Evolutionary conservation across 2,113 vertebrate species (phyloP), one percentile per base, ranked within the genome.

Genomic region (Corvus cornix): DNA sequence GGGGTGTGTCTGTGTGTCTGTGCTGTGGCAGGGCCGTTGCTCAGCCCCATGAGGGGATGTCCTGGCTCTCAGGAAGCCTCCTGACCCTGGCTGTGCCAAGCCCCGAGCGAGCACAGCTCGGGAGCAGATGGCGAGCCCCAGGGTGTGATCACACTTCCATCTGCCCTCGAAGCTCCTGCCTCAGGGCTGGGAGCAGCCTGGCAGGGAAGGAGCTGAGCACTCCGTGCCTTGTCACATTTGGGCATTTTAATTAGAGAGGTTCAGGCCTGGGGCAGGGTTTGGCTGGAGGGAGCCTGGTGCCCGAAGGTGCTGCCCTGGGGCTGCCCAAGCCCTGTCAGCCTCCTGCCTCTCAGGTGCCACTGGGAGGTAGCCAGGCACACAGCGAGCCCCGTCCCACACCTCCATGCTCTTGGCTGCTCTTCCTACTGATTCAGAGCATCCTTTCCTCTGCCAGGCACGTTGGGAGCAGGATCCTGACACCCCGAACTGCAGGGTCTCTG

Each of bases 121-220:
- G 66, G 7, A 67, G 92, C 96, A 97, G 96, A 83, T 78, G 88
- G 92, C 1, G 58, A 46, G 35, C 92, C 88, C 94, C 10, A 8
- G 90, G 84, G 44, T 53, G 70, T 41, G 79, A 56, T 14, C 43
- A n/a, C 4, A 22, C 30, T 22, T 85, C 96, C 95, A 90, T 93
- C 94, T 95, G 96, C 96, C 82, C 78, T 76, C 28, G 0, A 17
- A 69, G 88, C 90, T 88, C 82, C 37, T 37, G 92, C 85, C 90
- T 77, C 1, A 1, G 70, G 92, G 92, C 92, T 39, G 9, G 72
- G 79, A 95, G 72, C 82, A 79, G 88, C 13, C 90, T 23, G 69
- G 2, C 58, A 60, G 87, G 31, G 46, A 89, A 24, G 67, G 84
- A 87, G 87, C 91, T 24, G 2, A 63, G 64, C 4, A 0, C 77